Conservation (phyloP, 2,888 invertebrate genomes). For the Bedellia somnulentella region DNA sequence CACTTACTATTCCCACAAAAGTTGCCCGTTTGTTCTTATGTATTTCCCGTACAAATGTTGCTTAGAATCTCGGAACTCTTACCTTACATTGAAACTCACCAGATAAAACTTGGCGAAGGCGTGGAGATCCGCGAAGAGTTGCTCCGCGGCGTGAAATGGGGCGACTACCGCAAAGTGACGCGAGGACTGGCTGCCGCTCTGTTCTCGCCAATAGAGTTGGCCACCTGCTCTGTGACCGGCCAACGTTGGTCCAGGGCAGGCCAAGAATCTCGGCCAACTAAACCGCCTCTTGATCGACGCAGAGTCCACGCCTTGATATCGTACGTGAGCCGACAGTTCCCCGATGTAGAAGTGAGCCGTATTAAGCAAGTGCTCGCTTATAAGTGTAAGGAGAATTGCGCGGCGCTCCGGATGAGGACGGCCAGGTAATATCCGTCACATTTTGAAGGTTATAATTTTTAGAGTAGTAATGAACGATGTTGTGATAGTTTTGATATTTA, state of each 20-base stretch:
- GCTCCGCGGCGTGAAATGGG: slow-evolving; percentile 72
- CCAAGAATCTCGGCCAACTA: slow-evolving; percentile 72
- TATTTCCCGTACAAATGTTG: too few relatives aligned
- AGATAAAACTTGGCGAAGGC: slow-evolving; percentile 74
- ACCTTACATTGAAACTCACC: too few relatives aligned
- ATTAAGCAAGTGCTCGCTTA: slow-evolving; percentile 77
- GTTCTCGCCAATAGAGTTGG: slow-evolving; percentile 73
- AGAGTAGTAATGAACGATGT: slow-evolving; percentile 25
- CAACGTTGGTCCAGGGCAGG: slow-evolving; percentile 76
- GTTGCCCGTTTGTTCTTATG: too few relatives aligned
- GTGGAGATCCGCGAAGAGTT: slow-evolving; percentile 73
- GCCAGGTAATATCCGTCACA: slow-evolving; percentile 54
- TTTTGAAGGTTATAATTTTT: slow-evolving; percentile 56
- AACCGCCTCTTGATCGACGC: slow-evolving; percentile 71
- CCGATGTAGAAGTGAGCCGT: slow-evolving; percentile 72
- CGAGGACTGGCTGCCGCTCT: slow-evolving; percentile 73
- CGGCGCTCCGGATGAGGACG: slow-evolving; percentile 73
- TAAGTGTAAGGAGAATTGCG: slow-evolving; percentile 78
- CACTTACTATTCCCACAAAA: too few relatives aligned
- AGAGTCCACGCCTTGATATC: slow-evolving; percentile 76
- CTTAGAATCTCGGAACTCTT: too few relatives aligned
- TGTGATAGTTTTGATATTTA: neutral
- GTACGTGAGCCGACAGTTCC: slow-evolving; percentile 73
- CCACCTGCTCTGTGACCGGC: slow-evolving; percentile 74
- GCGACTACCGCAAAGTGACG: slow-evolving; percentile 73